Evolutionary conservation across 2,888 invertebrate species (phyloP).

Genomic region (Baronia brevicornis): DNA sequence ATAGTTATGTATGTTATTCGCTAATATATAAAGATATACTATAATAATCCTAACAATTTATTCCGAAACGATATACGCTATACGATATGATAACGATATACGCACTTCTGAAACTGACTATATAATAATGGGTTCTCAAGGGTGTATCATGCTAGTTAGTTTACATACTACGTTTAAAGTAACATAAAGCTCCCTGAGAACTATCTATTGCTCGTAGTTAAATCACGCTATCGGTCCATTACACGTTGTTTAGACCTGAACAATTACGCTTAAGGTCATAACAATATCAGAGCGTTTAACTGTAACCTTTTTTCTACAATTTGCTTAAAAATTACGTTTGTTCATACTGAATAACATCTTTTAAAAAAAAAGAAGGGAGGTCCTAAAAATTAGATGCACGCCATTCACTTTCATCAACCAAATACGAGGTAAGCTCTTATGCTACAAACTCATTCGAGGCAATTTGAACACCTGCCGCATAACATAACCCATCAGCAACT

Average conservation of each 20-base stretch:
- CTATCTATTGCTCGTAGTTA: conserved; percentile 9
- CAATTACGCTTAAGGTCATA: conserved; percentile 30
- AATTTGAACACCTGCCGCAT: conserved; percentile 31
- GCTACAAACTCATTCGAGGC: conserved; percentile 32
- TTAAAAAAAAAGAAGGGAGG: no score
- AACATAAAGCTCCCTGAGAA: no score
- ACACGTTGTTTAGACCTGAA: conserved; percentile 25
- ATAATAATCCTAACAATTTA: no score
- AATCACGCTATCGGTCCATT: conserved; percentile 25
- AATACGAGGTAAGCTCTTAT: conserved; percentile 32
- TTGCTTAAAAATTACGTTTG: no score
- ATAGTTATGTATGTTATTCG: no score
- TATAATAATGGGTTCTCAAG: no score
- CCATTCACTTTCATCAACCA: conserved; percentile 44
- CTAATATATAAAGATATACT: no score
- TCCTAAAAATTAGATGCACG: conserved; percentile 18
- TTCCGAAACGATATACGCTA: no score
- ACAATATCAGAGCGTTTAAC: conserved; percentile 27
- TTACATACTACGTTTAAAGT: no score
- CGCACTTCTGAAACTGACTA: no score
- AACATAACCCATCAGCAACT: conserved; percentile 38
- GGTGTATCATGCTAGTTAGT: no score
- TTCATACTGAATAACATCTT: conserved; percentile 16
- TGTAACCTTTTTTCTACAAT: conserved; percentile 19
- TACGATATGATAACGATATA: no score